A percentile compares a stretch with the other conserved stretches of the same genome.
These are phyloP conservation scores for Forbesichthys papilliferus DNA, from an alignment of 2,113 vertebrate species.

Conservation along the genomic window DNA sequence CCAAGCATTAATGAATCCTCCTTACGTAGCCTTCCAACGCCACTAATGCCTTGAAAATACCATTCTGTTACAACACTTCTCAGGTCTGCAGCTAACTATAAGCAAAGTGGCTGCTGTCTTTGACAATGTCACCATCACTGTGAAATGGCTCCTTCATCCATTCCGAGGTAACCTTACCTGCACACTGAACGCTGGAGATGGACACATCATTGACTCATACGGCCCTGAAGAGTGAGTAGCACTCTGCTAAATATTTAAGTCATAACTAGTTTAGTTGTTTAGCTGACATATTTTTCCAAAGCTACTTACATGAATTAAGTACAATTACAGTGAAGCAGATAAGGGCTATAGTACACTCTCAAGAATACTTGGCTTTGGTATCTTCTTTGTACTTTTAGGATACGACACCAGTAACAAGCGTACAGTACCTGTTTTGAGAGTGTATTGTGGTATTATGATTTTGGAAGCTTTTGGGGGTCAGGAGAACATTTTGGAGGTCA, in stretches of 20 bases:
- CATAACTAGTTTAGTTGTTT: background rate
- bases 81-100: constrained; percentile 84
- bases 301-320: no score
- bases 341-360: no score
- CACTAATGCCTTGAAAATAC: no score
- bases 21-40: no score
- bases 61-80: constrained; percentile 6
- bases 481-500: background rate
- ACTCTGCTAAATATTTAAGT: background rate
- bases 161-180: constrained; percentile 91
- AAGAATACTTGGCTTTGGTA: no score
- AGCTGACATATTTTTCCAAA: no score
- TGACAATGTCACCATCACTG: constrained; percentile 81
- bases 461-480: background rate
- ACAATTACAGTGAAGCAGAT: no score
- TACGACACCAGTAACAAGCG: no score
- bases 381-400: no score
- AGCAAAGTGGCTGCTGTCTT: constrained; percentile 73
- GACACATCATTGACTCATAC: constrained; percentile 86
- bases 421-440: no score
- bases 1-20: no score
- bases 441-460: background rate
- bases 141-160: constrained; percentile 90
- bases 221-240: constrained; percentile 79
- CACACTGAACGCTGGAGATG: constrained; percentile 84